These are phyloP conservation scores for Drosophila fulvimacula DNA, from an alignment of 2,888 invertebrate species.

Conservation along the genomic window DNA sequence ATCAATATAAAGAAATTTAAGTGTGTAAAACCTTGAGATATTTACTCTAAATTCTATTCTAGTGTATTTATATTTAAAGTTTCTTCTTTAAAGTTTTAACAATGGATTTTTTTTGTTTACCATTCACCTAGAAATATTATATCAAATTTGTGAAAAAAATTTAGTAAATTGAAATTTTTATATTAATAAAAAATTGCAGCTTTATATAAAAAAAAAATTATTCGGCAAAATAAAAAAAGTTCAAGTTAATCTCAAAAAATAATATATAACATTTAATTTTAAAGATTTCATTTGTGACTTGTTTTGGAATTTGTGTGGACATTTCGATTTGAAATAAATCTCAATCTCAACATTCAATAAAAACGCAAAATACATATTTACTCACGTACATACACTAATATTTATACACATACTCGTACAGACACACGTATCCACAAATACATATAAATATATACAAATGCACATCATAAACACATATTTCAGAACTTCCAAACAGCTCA, in stretches of 20 bases:
- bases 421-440: slow-evolving; percentile 34
- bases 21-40: too few relatives aligned
- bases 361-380: slow-evolving; percentile 25
- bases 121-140: too few relatives aligned
- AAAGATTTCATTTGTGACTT: not conserved
- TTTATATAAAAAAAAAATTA: too few relatives aligned
- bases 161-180: too few relatives aligned
- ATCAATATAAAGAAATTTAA: not conserved
- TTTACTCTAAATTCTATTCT: not conserved
- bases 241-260: too few relatives aligned
- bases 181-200: too few relatives aligned
- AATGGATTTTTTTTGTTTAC: not conserved
- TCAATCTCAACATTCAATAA: slow-evolving; percentile 4
- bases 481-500: slow-evolving; percentile 23
- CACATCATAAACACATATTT: slow-evolving; percentile 42
- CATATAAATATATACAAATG: slow-evolving; percentile 34
- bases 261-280: too few relatives aligned
- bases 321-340: not conserved
- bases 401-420: slow-evolving; percentile 37
- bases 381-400: slow-evolving; percentile 26
- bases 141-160: not conserved
- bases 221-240: too few relatives aligned
- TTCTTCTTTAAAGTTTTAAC: not conserved
- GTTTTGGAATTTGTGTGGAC: slow-evolving; percentile 3
- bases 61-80: not conserved